These are phyloP conservation scores for Peromyscus attwateri DNA, from an alignment of 2,797 vertebrate species.

Conservation along the genomic window DNA sequence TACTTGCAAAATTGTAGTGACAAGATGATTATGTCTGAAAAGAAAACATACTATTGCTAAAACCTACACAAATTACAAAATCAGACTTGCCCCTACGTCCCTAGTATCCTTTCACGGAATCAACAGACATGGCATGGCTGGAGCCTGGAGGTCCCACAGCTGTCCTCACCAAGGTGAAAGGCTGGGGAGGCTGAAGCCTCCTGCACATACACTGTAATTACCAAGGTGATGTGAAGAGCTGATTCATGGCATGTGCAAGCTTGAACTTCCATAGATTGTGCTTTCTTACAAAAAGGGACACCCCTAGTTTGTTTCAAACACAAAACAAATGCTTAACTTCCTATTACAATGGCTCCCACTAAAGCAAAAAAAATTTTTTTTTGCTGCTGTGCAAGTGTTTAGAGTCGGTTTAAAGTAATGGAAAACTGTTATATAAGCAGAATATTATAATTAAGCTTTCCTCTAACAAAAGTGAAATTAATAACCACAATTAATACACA, in stretches of 20 bases:
- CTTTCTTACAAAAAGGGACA: constrained; percentile 50
- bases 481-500: constrained; percentile 85
- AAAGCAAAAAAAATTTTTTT: constrained; percentile 76
- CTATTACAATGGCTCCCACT: constrained; percentile 75
- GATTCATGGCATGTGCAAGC: not conserved
- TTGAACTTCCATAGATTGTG: not conserved
- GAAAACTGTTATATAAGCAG: constrained; percentile 72
- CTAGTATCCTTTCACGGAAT: not conserved
- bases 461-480: constrained; percentile 84
- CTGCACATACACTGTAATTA: not conserved
- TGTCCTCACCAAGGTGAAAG: not conserved
- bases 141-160: not conserved
- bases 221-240: not conserved
- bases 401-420: constrained; percentile 76
- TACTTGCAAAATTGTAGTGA: not conserved
- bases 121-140: not conserved
- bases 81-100: not conserved
- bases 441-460: constrained; percentile 80
- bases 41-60: constrained; percentile 26
- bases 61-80: constrained; percentile 20
- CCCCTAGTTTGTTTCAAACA: constrained; percentile 78
- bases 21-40: not conserved
- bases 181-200: too few relatives aligned
- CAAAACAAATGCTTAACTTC: constrained; percentile 84
- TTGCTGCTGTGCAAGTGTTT: constrained; percentile 74